Evolutionary conservation across 2,888 invertebrate genomes (phyloP).

Genomic region (Herminia tarsipennalis): DNA sequence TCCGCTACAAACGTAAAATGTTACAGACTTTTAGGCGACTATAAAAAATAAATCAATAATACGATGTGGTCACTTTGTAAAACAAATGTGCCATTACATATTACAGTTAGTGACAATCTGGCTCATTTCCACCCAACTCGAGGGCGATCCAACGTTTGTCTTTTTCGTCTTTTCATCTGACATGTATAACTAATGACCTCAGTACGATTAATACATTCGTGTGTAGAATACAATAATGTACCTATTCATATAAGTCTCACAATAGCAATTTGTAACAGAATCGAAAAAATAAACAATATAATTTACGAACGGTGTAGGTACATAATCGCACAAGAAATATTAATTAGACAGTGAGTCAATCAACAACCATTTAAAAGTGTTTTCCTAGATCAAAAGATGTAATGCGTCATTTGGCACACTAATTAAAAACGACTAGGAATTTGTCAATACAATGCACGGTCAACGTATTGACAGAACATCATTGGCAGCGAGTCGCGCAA

Average conservation of each 20-base stretch:
- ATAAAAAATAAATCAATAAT: too few species aligned
- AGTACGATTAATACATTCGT: constrained; percentile 32
- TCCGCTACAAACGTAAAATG: too few species aligned
- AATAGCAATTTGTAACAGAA: constrained; percentile 30
- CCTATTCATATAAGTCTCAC: constrained; percentile 27
- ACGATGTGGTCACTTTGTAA: not conserved
- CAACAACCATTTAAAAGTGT: constrained; percentile 23
- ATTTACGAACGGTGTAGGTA: constrained; percentile 14
- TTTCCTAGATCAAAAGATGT: constrained; percentile 39
- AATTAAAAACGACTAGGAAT: constrained; percentile 67
- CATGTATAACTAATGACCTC: constrained; percentile 42
- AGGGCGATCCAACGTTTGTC: constrained; percentile 35
- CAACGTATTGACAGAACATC: constrained; percentile 81
- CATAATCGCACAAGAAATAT: constrained; percentile 7
- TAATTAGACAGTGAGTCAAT: constrained; percentile 28
- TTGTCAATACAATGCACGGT: constrained; percentile 72
- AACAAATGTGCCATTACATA: constrained; percentile 14
- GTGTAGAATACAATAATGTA: constrained; percentile 31
- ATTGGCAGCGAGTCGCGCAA: constrained; percentile 70
- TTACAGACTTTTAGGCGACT: too few species aligned
- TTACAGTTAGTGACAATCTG: constrained; percentile 44
- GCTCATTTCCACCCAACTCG: constrained; percentile 43
- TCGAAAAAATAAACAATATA: constrained; percentile 14
- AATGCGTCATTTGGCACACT: constrained; percentile 70
- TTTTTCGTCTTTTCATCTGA: constrained; percentile 49